Evolutionary conservation across 2,113 vertebrate species (phyloP), one percentile per base, ranked within the genome.

Genomic region (Siniperca knerii): DNA sequence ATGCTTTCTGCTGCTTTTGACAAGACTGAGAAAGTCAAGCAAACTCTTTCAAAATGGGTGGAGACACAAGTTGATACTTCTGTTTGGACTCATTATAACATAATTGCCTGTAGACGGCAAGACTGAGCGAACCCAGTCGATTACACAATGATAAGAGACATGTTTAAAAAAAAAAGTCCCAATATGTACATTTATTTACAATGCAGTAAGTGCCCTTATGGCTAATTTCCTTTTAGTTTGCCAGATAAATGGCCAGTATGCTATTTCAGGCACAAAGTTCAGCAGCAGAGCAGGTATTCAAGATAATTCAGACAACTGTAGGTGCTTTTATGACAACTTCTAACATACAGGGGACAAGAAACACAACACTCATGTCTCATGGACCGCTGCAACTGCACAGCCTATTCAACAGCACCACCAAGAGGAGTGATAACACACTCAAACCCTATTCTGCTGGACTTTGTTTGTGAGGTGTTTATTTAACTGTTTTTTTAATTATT

Each of bases 361-460:
- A 57, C 29, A 55, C 0, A 16, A 33, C 25, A 60, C 33, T 66
- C 3, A 23, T 44, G 6, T 54, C 33, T 66, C 3, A 23, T 44
- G 6, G 35, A 61, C 0, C 4, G n/a, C 23, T 7, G 5, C 23
- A 50, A 13, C 57, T 57, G 1, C 21, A 71, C 25, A 18, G 16
- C 2, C 46, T 8, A 42, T n/a, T 42, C 55, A 85, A 89, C 23
- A 91, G 86, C 78, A 13, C 86, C 91, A 88, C 70, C 89, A 33
- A 73, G 86, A 81, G 91, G 90, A 57, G 18, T 0, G 8, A 16
- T 15, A 23, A 23, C 23, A 10, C 15, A 60, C 8, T 33, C 2
- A 62, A 72, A 68, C n/a, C 33, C 9, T 18, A 42, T 21, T 6
- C 25, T n/a, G 8, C 2, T 61, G 29, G 29, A 61, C 50, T 52